phyloP scores from a whole-genome alignment of 2,888 invertebrate species.

The Eilema griseolum region DNA sequence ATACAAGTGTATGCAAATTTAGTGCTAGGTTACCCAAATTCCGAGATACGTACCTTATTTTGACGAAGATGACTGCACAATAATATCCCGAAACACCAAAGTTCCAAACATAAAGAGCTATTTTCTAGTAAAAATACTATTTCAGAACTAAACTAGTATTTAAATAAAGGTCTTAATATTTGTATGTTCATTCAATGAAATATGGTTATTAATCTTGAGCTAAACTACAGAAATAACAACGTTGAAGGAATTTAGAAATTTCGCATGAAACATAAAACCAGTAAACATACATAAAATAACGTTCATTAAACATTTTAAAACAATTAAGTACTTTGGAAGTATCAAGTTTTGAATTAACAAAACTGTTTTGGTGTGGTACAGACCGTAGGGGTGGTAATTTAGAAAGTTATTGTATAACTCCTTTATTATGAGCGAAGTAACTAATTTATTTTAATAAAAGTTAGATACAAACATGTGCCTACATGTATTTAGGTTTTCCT shows the following conservation, averaged over 20 bases:
- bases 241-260: not conserved
- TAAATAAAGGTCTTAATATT: not conserved
- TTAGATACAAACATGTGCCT: not conserved
- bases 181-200: not conserved
- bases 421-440: not conserved
- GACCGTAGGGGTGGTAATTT: constrained; percentile 2
- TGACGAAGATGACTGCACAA: too few species aligned
- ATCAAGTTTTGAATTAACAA: constrained; percentile 1
- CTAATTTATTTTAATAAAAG: not conserved
- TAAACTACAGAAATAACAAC: not conserved
- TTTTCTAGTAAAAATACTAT: not conserved
- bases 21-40: too few species aligned
- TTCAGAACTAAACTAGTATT: not conserved
- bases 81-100: too few species aligned
- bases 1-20: too few species aligned
- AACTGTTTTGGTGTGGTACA: not conserved
- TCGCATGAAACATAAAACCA: not conserved
- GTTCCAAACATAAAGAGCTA: not conserved
- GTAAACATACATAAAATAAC: not conserved
- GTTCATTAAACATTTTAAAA: constrained; percentile 4
- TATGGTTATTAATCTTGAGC: too few species aligned
- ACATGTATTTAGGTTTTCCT: too few species aligned
- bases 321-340: not conserved
- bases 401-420: constrained; percentile 2
- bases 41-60: too few species aligned